These are phyloP conservation scores for Rhadinocentrus ornatus DNA, from an alignment of 2,797 vertebrate genomes.

Conservation along the genomic window DNA sequence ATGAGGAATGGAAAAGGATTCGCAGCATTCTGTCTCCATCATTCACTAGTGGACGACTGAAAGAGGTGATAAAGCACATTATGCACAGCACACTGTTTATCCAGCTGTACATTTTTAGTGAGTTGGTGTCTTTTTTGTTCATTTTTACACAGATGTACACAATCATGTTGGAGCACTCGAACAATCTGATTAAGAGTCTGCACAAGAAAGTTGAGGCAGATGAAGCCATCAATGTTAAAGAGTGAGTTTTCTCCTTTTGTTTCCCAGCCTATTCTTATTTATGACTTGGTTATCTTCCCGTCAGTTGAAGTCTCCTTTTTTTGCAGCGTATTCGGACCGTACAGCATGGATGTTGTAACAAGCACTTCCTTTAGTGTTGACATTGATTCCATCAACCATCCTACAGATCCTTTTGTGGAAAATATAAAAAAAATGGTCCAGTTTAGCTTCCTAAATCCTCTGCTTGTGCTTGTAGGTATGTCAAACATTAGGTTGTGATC, in stretches of 20 bases:
- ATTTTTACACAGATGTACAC: slow-evolving; percentile 76
- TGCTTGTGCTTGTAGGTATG: slow-evolving; percentile 17
- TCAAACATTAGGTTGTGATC: not conserved
- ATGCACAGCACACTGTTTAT: not conserved
- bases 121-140: not conserved
- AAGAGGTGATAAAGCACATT: slow-evolving; percentile 75
- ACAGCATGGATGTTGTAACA: slow-evolving; percentile 55
- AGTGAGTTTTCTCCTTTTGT: slow-evolving; percentile 66
- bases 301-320: not conserved
- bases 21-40: slow-evolving; percentile 78
- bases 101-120: not conserved
- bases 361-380: slow-evolving; percentile 85
- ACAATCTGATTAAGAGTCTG: slow-evolving; percentile 67
- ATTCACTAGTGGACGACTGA: slow-evolving; percentile 85
- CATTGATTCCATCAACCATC: slow-evolving; percentile 82
- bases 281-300: not conserved
- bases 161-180: slow-evolving; percentile 76
- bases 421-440: slow-evolving; percentile 81
- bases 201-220: slow-evolving; percentile 63
- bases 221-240: slow-evolving; percentile 71
- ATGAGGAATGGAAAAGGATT: slow-evolving; percentile 85
- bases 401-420: slow-evolving; percentile 80
- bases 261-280: not conserved
- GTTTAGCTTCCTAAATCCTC: slow-evolving; percentile 72
- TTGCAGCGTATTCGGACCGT: slow-evolving; percentile 63